These are phyloP conservation scores for Paramuricea clavata DNA, from an alignment of 92 coral and sea anemone species.

Conservation along the genomic window DNA sequence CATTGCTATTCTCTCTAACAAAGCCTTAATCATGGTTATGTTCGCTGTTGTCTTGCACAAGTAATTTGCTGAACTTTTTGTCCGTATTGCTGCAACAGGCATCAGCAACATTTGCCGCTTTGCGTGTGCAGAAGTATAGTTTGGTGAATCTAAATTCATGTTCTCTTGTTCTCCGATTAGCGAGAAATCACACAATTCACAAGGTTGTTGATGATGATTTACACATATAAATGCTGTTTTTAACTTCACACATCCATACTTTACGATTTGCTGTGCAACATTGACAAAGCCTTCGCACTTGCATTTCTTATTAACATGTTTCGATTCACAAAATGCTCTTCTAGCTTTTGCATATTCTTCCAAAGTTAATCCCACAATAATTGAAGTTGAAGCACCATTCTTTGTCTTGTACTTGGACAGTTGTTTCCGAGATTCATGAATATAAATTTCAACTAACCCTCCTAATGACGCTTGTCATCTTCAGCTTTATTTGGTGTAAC, in stretches of 20 bases:
- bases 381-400: not conserved
- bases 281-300: not conserved
- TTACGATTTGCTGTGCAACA: not conserved
- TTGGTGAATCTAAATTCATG: not conserved
- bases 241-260: not conserved
- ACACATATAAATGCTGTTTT: constrained; percentile 3
- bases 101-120: constrained; percentile 53
- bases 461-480: not conserved
- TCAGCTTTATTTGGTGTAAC: too few species aligned
- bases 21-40: not conserved
- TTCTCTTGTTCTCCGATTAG: not conserved
- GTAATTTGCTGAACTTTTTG: not conserved
- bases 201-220: constrained; percentile 5
- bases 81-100: constrained; percentile 63
- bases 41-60: not conserved
- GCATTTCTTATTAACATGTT: not conserved
- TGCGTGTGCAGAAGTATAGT: constrained; percentile 44
- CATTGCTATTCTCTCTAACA: not conserved
- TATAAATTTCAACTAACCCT: not conserved
- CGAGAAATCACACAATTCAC: not conserved
- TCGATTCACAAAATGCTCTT: not conserved
- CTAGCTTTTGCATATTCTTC: constrained; percentile 23
- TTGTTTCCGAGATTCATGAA: not conserved
- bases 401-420: constrained; percentile 6
- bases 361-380: constrained; percentile 12